Conservation (phyloP, 1,140 invertebrate species). For the Drosophila willistoni region DNA sequence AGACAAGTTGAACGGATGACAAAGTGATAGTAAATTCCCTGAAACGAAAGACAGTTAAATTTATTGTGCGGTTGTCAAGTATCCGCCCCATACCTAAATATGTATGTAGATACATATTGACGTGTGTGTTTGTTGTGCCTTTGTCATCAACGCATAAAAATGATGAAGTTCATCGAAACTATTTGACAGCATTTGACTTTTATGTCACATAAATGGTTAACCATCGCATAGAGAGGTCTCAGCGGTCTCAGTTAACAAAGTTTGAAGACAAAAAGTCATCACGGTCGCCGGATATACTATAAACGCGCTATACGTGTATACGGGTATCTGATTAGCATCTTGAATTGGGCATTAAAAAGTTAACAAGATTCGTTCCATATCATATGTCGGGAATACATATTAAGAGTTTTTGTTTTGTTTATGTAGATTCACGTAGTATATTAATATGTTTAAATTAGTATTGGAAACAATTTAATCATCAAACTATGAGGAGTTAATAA, state of each 20-base stretch:
- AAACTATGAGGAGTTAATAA: no score
- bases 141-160: constrained; percentile 49
- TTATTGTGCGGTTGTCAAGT: constrained; percentile 64
- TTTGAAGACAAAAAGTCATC: constrained; percentile 32
- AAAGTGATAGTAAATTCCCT: constrained; percentile 71
- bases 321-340: constrained; percentile 45
- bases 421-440: no score
- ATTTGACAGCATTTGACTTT: constrained; percentile 70
- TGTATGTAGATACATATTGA: constrained; percentile 19
- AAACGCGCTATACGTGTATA: constrained; percentile 24
- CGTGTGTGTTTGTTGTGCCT: constrained; percentile 28
- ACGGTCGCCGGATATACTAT: constrained; percentile 36
- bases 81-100: constrained; percentile 10
- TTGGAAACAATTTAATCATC: no score
- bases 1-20: constrained; percentile 54
- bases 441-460: no score
- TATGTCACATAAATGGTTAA: constrained; percentile 59
- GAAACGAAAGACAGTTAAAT: constrained; percentile 66
- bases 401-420: neutral
- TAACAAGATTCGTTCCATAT: constrained; percentile 36
- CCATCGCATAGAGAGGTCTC: constrained; percentile 54
- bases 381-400: neutral
- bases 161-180: constrained; percentile 78
- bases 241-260: constrained; percentile 24
- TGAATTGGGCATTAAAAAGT: constrained; percentile 32